Conservation (phyloP, 2,888 invertebrate species). For the Epistrophe eligans region DNA sequence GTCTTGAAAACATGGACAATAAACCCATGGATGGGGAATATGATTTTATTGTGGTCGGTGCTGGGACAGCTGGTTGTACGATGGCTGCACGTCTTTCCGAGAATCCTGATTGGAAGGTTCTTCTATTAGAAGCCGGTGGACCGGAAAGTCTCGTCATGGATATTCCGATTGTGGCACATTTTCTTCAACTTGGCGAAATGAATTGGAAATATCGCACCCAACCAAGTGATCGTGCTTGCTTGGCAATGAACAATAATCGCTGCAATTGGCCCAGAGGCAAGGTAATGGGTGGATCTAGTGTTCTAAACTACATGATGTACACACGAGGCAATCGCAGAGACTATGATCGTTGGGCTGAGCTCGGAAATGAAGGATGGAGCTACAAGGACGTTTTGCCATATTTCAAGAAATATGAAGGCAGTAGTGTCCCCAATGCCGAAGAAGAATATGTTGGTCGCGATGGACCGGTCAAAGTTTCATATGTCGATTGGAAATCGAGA, state of each 20-base stretch:
- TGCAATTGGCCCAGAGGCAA: constrained; percentile 93
- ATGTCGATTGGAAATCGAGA: constrained; percentile 86
- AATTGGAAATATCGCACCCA: constrained; percentile 94
- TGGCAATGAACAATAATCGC: constrained; percentile 89
- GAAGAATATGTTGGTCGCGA: constrained; percentile 84
- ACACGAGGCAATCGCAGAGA: constrained; percentile 89
- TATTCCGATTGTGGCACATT: constrained; percentile 89
- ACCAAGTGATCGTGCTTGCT: constrained; percentile 89
- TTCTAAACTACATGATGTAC: constrained; percentile 92
- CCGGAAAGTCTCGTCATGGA: constrained; percentile 90
- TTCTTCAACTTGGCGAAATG: constrained; percentile 88
- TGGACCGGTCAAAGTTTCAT: constrained; percentile 86
- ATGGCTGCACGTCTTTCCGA: constrained; percentile 90
- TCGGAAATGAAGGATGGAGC: constrained; percentile 90
- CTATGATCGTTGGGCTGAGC: constrained; percentile 90
- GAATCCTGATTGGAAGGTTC: constrained; percentile 87
- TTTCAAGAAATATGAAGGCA: constrained; percentile 91
- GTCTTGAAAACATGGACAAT: constrained; percentile 82
- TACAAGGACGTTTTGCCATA: constrained; percentile 89
- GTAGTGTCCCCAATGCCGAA: constrained; percentile 85
- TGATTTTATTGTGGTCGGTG: constrained; percentile 92
- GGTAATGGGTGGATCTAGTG: constrained; percentile 92
- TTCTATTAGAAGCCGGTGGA: constrained; percentile 90
- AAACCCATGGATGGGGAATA: constrained; percentile 85
- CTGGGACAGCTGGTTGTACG: constrained; percentile 92